Percentiles rank a stretch among this genome's conserved stretches.
These are phyloP conservation scores for Ctenopoma kingsleyae DNA, from an alignment of 2,797 vertebrate genomes.

Conservation along the genomic window DNA sequence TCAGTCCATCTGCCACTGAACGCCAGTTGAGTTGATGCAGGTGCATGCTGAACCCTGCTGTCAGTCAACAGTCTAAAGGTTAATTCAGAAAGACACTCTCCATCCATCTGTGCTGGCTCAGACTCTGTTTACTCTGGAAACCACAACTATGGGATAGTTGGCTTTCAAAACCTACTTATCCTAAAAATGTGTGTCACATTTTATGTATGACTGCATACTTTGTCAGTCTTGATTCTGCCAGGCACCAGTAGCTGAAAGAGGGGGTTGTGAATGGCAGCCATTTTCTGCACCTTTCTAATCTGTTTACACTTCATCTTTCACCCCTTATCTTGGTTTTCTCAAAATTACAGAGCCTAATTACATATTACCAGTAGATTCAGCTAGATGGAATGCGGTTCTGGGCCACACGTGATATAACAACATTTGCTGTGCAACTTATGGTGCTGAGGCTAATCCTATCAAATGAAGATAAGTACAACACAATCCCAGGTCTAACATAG, in stretches of 20 bases:
- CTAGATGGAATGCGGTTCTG: conserved; percentile 42
- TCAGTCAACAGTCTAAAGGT: conserved; percentile 63
- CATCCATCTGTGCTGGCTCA: conserved; percentile 52
- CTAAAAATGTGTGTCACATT: conserved; percentile 26
- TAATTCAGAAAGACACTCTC: conserved; percentile 69
- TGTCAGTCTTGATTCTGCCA: conserved; percentile 1
- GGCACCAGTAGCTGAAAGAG: conserved; percentile 13
- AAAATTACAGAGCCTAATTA: conserved; percentile 63
- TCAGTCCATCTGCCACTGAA: conserved; percentile 56
- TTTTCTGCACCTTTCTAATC: conserved; percentile 66
- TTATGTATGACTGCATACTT: conserved; percentile 19
- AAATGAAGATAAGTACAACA: conserved; percentile 73
- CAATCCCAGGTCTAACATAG: conserved; percentile 71
- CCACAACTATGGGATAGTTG: conserved; percentile 33
- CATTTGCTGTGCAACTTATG: conserved; percentile 51
- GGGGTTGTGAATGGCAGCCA: conserved; percentile 29
- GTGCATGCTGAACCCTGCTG: conserved; percentile 51
- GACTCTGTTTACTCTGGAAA: conserved; percentile 56
- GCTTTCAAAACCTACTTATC: conserved; percentile 47
- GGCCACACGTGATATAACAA: conserved; percentile 49
- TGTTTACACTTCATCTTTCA: conserved; percentile 53
- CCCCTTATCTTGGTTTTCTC: conserved; percentile 50
- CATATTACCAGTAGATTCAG: conserved; percentile 44
- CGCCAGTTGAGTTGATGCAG: conserved; percentile 55
- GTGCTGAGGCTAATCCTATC: conserved; percentile 75